phyloP scores from a whole-genome alignment of 2,797 vertebrate genomes.

The Coccyzus lansbergi region DNA sequence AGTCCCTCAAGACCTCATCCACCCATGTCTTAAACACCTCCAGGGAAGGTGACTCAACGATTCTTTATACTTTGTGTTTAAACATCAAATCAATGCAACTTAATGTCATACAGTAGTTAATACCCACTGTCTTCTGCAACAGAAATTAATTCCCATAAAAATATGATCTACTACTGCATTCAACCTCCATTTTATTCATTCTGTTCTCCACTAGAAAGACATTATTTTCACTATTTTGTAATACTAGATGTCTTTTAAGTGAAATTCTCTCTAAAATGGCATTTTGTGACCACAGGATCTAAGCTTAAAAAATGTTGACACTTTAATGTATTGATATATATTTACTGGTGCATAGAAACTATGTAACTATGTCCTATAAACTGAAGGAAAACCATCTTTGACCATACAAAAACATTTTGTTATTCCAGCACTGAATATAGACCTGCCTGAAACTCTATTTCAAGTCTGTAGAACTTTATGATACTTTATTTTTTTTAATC shows the following conservation, averaged over 20 bases:
- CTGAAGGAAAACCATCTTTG: not conserved
- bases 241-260: not conserved
- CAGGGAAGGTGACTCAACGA: too few relatives aligned
- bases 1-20: too few relatives aligned
- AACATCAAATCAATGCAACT: not conserved
- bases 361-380: not conserved
- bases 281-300: not conserved
- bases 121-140: not conserved
- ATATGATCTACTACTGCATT: not conserved
- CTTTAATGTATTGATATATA: not conserved
- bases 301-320: not conserved
- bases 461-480: not conserved
- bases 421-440: not conserved
- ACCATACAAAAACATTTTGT: not conserved
- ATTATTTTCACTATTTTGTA: not conserved
- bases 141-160: not conserved
- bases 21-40: too few relatives aligned
- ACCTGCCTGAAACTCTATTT: not conserved
- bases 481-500: too few relatives aligned
- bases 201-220: not conserved
- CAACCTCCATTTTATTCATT: not conserved
- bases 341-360: not conserved
- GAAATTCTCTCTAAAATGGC: not conserved
- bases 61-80: constrained; percentile 8
- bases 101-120: not conserved